Evolutionary conservation across 2,797 vertebrate species (phyloP).

Genomic region (Melanitta fusca): DNA sequence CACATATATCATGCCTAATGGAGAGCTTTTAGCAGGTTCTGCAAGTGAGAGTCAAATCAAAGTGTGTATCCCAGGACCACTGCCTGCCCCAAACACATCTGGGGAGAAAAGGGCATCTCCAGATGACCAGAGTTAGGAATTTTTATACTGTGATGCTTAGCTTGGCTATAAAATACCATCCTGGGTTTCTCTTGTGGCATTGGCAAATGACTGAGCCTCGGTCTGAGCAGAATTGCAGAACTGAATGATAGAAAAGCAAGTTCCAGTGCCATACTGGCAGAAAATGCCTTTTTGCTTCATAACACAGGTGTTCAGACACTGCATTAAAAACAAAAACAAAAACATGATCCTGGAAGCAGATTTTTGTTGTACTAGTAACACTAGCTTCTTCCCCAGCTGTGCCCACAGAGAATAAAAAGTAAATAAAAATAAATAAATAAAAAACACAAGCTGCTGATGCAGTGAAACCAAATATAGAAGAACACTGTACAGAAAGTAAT

Average conservation of each 20-base stretch:
- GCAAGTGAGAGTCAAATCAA: background rate
- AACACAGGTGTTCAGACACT: background rate
- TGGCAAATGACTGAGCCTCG: background rate
- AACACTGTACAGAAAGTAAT: background rate
- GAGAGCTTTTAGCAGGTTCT: background rate
- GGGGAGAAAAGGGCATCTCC: background rate
- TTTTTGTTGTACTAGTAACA: background rate
- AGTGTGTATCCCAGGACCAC: accelerated
- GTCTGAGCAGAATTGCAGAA: background rate
- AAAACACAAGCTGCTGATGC: constrained; percentile 2
- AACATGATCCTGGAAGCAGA: background rate
- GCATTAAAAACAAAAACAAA: background rate
- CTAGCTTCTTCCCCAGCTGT: constrained; percentile 3
- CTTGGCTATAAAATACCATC: background rate
- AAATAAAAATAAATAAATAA: background rate
- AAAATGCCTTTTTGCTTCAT: background rate
- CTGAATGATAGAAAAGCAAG: background rate
- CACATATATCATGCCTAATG: background rate
- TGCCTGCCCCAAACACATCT: background rate
- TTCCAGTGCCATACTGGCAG: background rate
- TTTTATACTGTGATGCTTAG: background rate
- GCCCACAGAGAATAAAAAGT: background rate
- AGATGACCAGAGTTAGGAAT: background rate
- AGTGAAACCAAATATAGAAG: background rate
- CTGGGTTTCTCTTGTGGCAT: background rate